Base-by-base conservation (phyloP, 2,113 vertebrate species). In the Rhineura floridana region DNA sequence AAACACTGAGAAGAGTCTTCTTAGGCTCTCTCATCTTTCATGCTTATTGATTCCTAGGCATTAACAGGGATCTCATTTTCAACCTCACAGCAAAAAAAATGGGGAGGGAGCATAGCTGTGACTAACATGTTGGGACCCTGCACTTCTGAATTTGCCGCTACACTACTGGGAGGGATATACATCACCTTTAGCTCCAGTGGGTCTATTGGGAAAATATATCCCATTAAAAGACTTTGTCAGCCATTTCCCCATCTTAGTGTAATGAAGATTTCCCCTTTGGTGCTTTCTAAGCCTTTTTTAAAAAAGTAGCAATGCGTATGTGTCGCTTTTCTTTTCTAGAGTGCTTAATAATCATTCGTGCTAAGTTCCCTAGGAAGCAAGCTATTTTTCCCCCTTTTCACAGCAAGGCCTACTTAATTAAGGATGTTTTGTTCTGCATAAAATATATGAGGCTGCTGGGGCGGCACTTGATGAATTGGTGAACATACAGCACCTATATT, bases 331-430 rank as follows among this genome's bases (percentile, higher is more conserved):
- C 91, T 94, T 78, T 93, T 92, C 86, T 81, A n/a, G 87, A 84
- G 81, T 30, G 86, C 39, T 95, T 93, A 93, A 91, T 94, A 94
- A 88, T 86, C 89, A 81, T 88, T 81, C 92, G 90, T 90, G 86
- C 90, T 92, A 85, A 83, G 36, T 89, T 92, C 93, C 93, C 91
- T 88, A 89, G 92, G 94, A 94, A 90, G 84, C 89, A 93, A 95
- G 90, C 86, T 89, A 93, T 79, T 70, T 91, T 87, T 10, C 17
- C 11, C 42, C 17, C 89, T 87, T 96, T 94, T 87, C 67, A 94
- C 30, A 77, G 59, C 55, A 36, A 77, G 83, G 82, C 92, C 87
- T 93, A 89, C 91, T 95, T 96, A 95, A 94, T 94, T 93, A 93
- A 87, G 89, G 87, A 73, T 63, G 81, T 87, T 94, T 93, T 92